Conservation (phyloP, 2,797 vertebrate species). For the Sebastes itinus region DNA sequence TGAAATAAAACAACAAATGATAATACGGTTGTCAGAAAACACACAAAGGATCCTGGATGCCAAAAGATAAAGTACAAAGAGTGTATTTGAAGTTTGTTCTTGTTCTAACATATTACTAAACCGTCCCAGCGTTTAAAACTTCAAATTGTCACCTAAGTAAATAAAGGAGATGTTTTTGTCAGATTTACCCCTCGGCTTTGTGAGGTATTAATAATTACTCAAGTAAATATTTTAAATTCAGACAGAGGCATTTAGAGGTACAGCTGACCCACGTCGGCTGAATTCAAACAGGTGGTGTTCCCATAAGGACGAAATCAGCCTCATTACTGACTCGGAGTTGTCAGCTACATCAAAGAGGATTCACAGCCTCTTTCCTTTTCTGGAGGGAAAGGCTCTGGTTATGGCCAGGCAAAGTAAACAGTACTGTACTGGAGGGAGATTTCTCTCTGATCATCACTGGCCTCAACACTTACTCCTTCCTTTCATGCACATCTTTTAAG, state of each 20-base stretch:
- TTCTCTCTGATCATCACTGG: slow-evolving; percentile 55
- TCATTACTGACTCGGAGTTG: slow-evolving; percentile 46
- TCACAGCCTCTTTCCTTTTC: slow-evolving; percentile 23
- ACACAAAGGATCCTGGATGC: slow-evolving; percentile 67
- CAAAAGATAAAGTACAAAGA: slow-evolving; percentile 58
- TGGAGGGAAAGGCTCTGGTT: slow-evolving; percentile 33
- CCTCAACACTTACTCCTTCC: slow-evolving; percentile 12
- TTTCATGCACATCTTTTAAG: slow-evolving; percentile 53
- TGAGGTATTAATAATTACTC: slow-evolving; percentile 18
- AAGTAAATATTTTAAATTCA: slow-evolving; percentile 32
- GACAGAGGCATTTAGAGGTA: slow-evolving; percentile 20
- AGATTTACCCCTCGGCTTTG: not conserved
- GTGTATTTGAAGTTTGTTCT: slow-evolving; percentile 58
- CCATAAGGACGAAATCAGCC: slow-evolving; percentile 42
- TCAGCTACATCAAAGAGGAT: slow-evolving; percentile 57
- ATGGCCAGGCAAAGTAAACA: slow-evolving; percentile 44
- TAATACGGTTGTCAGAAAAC: slow-evolving; percentile 53
- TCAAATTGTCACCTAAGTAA: slow-evolving; percentile 17
- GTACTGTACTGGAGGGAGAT: slow-evolving; percentile 9
- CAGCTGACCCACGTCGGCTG: slow-evolving; percentile 5
- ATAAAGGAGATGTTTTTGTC: slow-evolving; percentile 10
- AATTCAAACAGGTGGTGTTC: slow-evolving; percentile 50
- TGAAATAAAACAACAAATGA: slow-evolving; percentile 63
- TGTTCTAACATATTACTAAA: slow-evolving; percentile 31
- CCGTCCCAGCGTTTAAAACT: slow-evolving; percentile 30